Conservation (phyloP, 2,888 invertebrate species). For the Timandra comae region DNA sequence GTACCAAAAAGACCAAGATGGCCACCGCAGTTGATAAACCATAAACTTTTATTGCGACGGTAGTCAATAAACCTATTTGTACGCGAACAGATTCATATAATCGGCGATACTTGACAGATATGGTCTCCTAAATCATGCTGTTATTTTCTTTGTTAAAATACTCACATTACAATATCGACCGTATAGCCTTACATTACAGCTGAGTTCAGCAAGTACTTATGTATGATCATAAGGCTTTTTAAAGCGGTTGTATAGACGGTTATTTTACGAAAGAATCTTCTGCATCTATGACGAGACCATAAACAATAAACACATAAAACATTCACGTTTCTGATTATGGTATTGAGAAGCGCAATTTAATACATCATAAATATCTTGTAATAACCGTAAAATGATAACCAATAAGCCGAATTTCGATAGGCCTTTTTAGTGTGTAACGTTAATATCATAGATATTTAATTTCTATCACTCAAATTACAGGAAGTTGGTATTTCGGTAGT, state of each 20-base stretch:
- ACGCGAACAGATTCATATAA: constrained; percentile 61
- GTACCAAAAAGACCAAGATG: constrained; percentile 31
- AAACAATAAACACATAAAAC: constrained; percentile 36
- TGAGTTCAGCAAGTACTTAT: too few species aligned
- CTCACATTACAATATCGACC: constrained; percentile 20
- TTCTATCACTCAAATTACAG: too few species aligned
- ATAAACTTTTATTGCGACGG: constrained; percentile 56
- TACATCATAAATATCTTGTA: too few species aligned
- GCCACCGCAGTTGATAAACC: constrained; percentile 51
- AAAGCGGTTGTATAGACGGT: constrained; percentile 39
- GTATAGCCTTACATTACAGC: constrained; percentile 21
- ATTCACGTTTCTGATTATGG: constrained; percentile 19
- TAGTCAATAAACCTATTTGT: constrained; percentile 72
- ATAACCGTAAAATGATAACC: too few species aligned
- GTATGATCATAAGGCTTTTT: constrained; percentile 29
- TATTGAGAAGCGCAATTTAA: too few species aligned
- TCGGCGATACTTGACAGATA: constrained; percentile 59
- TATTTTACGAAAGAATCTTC: constrained; percentile 50
- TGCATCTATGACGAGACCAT: constrained; percentile 35
- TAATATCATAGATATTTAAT: too few species aligned
- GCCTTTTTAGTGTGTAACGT: too few species aligned
- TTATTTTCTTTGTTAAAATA: constrained; percentile 52
- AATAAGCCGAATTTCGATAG: too few species aligned
- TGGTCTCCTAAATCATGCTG: constrained; percentile 58
- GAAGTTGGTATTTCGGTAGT: too few species aligned